Evolutionary conservation across 2,888 invertebrate genomes (phyloP).

Genomic region (Perithous albicinctus): DNA sequence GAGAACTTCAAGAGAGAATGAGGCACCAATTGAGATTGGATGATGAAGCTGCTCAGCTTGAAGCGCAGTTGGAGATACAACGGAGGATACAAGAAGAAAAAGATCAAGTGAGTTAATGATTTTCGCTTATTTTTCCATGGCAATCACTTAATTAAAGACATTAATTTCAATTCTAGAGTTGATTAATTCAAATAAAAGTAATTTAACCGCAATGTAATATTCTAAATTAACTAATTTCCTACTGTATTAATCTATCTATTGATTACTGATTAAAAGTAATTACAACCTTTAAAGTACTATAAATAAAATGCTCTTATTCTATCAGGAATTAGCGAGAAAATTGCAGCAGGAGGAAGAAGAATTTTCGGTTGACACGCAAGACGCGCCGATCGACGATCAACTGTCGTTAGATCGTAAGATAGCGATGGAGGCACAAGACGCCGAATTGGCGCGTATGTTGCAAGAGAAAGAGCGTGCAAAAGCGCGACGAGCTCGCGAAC

Average conservation of each 20-base stretch:
- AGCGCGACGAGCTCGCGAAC: conserved; percentile 89
- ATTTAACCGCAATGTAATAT: too few relatives aligned
- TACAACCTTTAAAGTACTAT: too few relatives aligned
- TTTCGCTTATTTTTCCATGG: too few relatives aligned
- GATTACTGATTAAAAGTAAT: too few relatives aligned
- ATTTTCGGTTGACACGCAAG: conserved; percentile 86
- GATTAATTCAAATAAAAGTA: too few relatives aligned
- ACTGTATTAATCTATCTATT: too few relatives aligned
- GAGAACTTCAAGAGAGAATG: conserved; percentile 86
- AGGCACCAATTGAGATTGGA: conserved; percentile 82
- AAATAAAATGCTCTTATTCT: not conserved
- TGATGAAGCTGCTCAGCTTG: conserved; percentile 80
- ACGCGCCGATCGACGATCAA: conserved; percentile 79
- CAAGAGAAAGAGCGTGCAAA: conserved; percentile 91
- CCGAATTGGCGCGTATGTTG: conserved; percentile 91
- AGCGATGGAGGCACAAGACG: conserved; percentile 93
- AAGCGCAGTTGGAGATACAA: conserved; percentile 85
- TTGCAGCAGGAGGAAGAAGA: conserved; percentile 91
- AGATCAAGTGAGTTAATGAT: conserved; percentile 87
- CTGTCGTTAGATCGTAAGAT: conserved; percentile 87
- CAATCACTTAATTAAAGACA: too few relatives aligned
- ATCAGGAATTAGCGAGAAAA: conserved; percentile 89
- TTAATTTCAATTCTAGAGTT: too few relatives aligned
- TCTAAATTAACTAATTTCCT: too few relatives aligned
- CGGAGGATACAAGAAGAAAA: conserved; percentile 89